Percentiles rank a stretch among this genome's conserved stretches.
These are phyloP conservation scores for Pedionomus torquatus DNA, from an alignment of 2,113 vertebrate species.

Conservation along the genomic window DNA sequence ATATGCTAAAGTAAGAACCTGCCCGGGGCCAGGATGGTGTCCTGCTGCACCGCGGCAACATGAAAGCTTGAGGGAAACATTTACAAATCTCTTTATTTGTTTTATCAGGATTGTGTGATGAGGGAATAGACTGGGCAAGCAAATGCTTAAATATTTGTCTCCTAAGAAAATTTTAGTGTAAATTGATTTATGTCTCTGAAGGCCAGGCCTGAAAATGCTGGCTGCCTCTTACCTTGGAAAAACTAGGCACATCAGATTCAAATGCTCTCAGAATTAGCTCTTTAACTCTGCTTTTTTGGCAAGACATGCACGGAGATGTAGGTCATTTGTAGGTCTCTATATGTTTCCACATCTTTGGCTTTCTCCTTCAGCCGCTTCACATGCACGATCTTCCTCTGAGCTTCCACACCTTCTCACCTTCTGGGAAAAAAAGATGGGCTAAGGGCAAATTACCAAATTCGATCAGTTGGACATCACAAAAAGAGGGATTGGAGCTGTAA, in stretches of 20 bases:
- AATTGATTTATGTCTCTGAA: background rate
- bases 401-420: background rate
- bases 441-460: background rate
- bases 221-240: background rate
- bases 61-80: slow-evolving; percentile 13
- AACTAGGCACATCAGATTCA: background rate
- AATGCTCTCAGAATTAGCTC: background rate
- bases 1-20: slow-evolving; percentile 36
- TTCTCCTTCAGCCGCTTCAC: background rate
- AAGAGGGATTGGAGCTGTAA: background rate
- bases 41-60: slow-evolving; percentile 41
- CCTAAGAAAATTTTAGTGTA: background rate
- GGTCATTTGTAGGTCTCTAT: background rate
- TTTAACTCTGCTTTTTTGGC: background rate
- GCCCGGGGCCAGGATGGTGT: slow-evolving; percentile 49
- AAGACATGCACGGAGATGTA: rapidly evolving
- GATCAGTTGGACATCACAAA: background rate
- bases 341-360: background rate
- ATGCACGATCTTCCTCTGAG: rapidly evolving
- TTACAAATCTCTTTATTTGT: background rate
- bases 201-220: background rate
- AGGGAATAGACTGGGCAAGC: background rate
- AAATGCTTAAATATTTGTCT: background rate
- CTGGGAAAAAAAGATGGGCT: rapidly evolving
- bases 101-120: background rate